Percentiles rank a stretch among this genome's conserved stretches.
Evolutionary conservation across 2,113 vertebrate genomes (phyloP).

Genomic region (Caretta caretta): DNA sequence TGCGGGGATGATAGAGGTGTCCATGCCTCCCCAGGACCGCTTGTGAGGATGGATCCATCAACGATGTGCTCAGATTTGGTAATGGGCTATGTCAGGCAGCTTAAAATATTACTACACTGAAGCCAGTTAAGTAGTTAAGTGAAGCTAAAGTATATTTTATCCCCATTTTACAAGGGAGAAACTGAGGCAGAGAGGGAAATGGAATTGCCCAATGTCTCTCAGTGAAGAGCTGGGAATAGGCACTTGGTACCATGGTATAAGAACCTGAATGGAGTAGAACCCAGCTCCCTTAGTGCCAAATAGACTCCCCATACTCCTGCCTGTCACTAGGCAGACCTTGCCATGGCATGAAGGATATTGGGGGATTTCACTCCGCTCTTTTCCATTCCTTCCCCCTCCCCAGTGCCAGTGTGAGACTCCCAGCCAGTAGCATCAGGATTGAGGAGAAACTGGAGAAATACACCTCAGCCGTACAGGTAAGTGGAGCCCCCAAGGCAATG

Average conservation of each 20-base stretch:
- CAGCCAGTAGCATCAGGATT: conserved; percentile 79
- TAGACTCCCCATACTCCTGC: background rate
- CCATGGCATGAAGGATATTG: background rate
- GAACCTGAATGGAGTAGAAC: background rate
- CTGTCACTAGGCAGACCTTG: background rate
- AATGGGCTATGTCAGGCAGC: background rate
- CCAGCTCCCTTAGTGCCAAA: rapidly evolving
- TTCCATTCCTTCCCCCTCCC: background rate
- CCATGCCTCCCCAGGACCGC: background rate
- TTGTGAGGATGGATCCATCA: background rate
- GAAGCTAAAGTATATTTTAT: too few species aligned
- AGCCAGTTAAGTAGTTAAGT: too few species aligned
- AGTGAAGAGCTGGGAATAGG: background rate
- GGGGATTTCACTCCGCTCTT: rapidly evolving
- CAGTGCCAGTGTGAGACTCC: conserved; percentile 87
- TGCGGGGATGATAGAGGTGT: background rate
- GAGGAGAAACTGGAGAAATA: conserved; percentile 92
- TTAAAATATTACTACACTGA: background rate
- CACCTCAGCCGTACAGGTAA: conserved; percentile 89
- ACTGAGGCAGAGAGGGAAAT: background rate
- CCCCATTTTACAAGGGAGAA: background rate
- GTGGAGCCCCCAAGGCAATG: too few species aligned
- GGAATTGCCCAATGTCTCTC: background rate
- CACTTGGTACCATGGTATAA: background rate
- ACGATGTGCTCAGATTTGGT: background rate